Evolutionary conservation across 2,797 vertebrate species (phyloP).

Genomic region (Xenops minutus): DNA sequence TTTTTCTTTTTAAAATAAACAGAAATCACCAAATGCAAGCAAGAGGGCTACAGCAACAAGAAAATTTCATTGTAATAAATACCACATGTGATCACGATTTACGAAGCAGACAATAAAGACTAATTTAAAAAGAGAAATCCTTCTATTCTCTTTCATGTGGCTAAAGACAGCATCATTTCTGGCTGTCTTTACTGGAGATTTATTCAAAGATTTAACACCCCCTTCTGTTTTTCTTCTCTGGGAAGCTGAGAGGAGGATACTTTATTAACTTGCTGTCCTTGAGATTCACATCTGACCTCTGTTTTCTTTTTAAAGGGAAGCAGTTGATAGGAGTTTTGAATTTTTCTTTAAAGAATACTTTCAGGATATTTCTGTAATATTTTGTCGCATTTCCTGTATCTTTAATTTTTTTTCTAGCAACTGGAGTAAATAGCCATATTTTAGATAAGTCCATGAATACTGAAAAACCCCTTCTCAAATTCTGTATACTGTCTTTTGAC

Average conservation of each 20-base stretch:
- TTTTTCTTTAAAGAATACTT: not conserved
- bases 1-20: slow-evolving; percentile 20
- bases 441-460: not conserved
- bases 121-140: slow-evolving; percentile 54
- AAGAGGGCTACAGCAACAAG: not conserved
- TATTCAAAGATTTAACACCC: slow-evolving; percentile 51
- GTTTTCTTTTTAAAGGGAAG: not conserved
- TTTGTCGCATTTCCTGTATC: not conserved
- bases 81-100: slow-evolving; percentile 47
- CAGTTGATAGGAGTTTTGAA: not conserved
- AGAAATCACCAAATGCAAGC: not conserved
- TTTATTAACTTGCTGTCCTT: slow-evolving; percentile 21
- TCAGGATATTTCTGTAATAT: not conserved
- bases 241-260: slow-evolving; percentile 20
- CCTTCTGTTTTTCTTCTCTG: slow-evolving; percentile 47
- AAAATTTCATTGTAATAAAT: slow-evolving; percentile 48
- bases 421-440: not conserved
- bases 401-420: not conserved
- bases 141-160: slow-evolving; percentile 55
- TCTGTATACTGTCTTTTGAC: not conserved
- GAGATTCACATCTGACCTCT: slow-evolving; percentile 18
- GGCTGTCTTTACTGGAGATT: slow-evolving; percentile 49
- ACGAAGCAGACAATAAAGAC: slow-evolving; percentile 37
- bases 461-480: not conserved
- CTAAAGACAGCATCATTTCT: slow-evolving; percentile 35